Evolutionary conservation across 2,797 vertebrate genomes (phyloP).

Genomic region (Apodemus agrarius): DNA sequence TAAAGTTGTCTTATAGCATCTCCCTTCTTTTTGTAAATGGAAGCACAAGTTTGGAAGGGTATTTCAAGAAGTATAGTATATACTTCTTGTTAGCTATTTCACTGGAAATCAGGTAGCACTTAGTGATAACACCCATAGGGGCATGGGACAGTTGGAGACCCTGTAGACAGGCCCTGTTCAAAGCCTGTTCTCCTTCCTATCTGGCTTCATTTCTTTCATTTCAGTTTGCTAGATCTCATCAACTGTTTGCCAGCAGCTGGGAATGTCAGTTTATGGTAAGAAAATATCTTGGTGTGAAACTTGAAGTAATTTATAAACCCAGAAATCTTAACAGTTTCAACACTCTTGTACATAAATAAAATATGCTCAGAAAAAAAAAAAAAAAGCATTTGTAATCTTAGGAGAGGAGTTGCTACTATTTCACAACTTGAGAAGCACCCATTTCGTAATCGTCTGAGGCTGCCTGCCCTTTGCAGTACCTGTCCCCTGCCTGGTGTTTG

Average conservation of each 20-base stretch:
- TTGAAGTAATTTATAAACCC: slow-evolving; percentile 69
- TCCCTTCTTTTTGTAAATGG: background rate
- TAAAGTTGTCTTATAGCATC: background rate
- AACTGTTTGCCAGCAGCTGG: slow-evolving; percentile 62
- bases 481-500: background rate
- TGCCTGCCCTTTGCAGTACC: background rate
- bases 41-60: background rate
- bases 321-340: slow-evolving; percentile 67
- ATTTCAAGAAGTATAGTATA: background rate
- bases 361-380: slow-evolving; percentile 56
- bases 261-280: slow-evolving; percentile 71
- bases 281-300: slow-evolving; percentile 77
- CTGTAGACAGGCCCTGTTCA: background rate
- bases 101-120: slow-evolving; percentile 3
- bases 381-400: slow-evolving; percentile 65
- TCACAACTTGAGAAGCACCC: slow-evolving; percentile 48
- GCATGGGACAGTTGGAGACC: background rate
- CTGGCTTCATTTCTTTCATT: background rate
- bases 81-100: background rate
- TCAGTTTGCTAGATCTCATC: slow-evolving; percentile 44
- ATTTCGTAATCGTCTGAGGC: background rate
- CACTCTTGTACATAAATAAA: slow-evolving; percentile 66
- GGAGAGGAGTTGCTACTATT: slow-evolving; percentile 64
- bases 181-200: background rate
- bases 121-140: background rate